These are phyloP conservation scores for Hemithea aestivaria DNA, from an alignment of 2,888 invertebrate species.

Conservation along the genomic window DNA sequence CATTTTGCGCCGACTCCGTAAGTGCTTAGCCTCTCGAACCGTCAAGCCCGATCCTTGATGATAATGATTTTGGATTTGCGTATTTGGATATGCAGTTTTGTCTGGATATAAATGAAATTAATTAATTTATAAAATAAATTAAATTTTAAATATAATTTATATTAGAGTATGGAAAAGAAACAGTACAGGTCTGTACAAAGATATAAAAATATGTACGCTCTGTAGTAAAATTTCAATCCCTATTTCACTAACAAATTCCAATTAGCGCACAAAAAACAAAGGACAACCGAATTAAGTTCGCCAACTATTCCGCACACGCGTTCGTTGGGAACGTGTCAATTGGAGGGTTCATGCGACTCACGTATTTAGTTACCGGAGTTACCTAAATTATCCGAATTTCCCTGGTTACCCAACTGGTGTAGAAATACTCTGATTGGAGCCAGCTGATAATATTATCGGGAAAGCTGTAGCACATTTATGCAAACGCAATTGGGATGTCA, in stretches of 20 bases:
- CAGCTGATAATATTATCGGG: constrained; percentile 37
- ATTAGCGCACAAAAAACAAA: constrained; percentile 27
- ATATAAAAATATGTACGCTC: no score
- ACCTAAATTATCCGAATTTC: no score
- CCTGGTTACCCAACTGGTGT: constrained; percentile 46
- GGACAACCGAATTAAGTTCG: constrained; percentile 29
- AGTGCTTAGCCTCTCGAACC: constrained; percentile 48
- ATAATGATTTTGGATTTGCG: constrained; percentile 42
- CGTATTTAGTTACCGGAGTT: constrained; percentile 51
- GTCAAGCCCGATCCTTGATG: constrained; percentile 38
- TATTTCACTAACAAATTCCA: constrained; percentile 20
- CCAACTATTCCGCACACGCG: constrained; percentile 58
- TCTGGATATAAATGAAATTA: no score
- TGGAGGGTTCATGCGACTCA: constrained; percentile 59
- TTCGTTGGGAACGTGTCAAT: constrained; percentile 58
- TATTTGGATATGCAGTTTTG: constrained; percentile 30
- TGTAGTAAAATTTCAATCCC: no score
- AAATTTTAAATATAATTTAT: no score
- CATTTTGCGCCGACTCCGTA: constrained; percentile 77
- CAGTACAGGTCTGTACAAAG: no score
- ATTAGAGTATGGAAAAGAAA: no score
- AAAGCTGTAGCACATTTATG: constrained; percentile 21
- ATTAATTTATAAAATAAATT: no score
- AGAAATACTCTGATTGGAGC: constrained; percentile 38
- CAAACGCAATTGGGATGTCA: constrained; percentile 16